A percentile compares a stretch with the other conserved stretches of the same genome.
Evolutionary conservation across 2,888 invertebrate genomes (phyloP).

Genomic region (Dorcus hopei): DNA sequence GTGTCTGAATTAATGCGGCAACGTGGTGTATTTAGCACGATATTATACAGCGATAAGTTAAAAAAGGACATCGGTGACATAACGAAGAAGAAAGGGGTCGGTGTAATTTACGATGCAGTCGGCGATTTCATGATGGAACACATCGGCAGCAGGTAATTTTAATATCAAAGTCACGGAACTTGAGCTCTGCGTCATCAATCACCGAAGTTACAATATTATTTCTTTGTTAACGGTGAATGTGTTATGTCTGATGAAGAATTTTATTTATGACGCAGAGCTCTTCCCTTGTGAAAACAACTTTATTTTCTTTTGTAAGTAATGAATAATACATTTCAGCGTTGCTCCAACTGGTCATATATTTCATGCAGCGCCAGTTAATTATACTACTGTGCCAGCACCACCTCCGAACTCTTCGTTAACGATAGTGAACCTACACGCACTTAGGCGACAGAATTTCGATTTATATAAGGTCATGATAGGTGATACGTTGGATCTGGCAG

Average conservation of each 20-base stretch:
- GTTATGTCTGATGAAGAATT: too few species aligned
- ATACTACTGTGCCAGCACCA: constrained; percentile 37
- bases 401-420: constrained; percentile 37
- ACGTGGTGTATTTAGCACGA: constrained; percentile 62
- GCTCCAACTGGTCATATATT: constrained; percentile 45
- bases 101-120: constrained; percentile 63
- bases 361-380: constrained; percentile 35
- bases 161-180: too few species aligned
- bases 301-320: constrained; percentile 1
- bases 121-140: constrained; percentile 60
- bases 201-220: background rate
- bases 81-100: constrained; percentile 59
- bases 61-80: constrained; percentile 55
- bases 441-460: constrained; percentile 51
- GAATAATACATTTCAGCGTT: background rate
- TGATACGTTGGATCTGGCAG: constrained; percentile 60
- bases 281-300: too few species aligned
- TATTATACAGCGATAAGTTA: constrained; percentile 57
- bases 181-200: too few species aligned
- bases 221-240: background rate
- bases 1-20: constrained; percentile 57
- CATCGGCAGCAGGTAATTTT: constrained; percentile 56
- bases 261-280: too few species aligned
- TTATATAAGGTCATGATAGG: constrained; percentile 51
- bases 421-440: constrained; percentile 38